Conservation (phyloP, 2,888 invertebrate genomes). For the Agapostemon virescens region DNA sequence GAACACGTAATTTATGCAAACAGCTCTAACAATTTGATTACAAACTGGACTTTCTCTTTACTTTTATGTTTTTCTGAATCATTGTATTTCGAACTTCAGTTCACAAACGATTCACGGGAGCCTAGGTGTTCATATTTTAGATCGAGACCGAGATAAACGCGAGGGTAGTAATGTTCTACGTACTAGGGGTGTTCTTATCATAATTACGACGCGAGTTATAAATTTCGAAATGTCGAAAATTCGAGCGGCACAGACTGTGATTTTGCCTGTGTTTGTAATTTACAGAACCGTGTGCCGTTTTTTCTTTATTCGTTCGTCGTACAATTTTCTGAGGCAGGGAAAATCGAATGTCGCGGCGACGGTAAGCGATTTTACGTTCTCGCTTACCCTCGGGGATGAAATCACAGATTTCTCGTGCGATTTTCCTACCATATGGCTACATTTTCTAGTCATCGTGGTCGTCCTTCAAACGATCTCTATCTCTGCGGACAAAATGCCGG, state of each 20-base stretch:
- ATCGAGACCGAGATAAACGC: neutral
- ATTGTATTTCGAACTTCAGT: neutral
- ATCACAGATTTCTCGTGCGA: conserved; percentile 34
- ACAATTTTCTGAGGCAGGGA: conserved; percentile 14
- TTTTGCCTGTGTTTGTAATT: conserved; percentile 2
- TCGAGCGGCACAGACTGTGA: neutral
- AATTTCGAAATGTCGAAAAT: neutral
- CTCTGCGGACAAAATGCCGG: conserved; percentile 39
- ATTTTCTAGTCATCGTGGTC: conserved; percentile 53
- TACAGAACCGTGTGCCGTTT: neutral
- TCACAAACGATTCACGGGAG: neutral
- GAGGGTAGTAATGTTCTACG: neutral
- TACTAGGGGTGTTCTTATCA: neutral
- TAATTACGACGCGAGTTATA: neutral
- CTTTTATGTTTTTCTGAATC: neutral
- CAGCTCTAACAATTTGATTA: no score
- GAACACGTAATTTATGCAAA: no score
- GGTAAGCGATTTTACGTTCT: conserved; percentile 26
- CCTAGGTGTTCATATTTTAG: neutral
- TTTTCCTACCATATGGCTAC: conserved; percentile 40
- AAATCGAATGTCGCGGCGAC: conserved; percentile 22
- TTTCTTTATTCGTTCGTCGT: neutral
- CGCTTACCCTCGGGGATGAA: conserved; percentile 8
- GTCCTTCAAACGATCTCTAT: conserved; percentile 53
- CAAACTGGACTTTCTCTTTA: neutral